Evolutionary conservation across 2,888 invertebrate genomes (phyloP), one percentile per base, ranked within the genome.

Genomic region (Brachylomia viminalis): DNA sequence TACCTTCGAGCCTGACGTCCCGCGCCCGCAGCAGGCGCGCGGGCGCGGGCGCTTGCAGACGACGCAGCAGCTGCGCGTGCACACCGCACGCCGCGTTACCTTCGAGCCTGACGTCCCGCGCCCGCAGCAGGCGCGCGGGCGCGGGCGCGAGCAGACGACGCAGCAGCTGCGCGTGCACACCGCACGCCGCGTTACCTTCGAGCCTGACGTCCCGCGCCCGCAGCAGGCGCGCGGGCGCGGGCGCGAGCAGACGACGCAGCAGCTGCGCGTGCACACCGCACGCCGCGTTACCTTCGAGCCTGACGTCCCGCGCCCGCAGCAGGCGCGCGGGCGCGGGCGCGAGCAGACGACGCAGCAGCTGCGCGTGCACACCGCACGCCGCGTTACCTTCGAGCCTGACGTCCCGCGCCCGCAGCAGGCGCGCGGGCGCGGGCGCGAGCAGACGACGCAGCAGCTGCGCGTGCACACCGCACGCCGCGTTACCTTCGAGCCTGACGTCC

Each of bases 301-400:
- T 54, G 0, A 70, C 77, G 62, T 87, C 86, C 0, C 64, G 30
- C 23, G 64, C 61, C 33, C 87, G 75, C 52, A 90, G 87, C 82
- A 90, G 86, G 62, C 13, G 70, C 62, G 88, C 85, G 33, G 88
- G 87, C 77, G 82, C 84, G 27, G 91, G 87, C 71, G 91, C 89
- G 59, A 94, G 93, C 89, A 94, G 91, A 0, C 92, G 86, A 54
- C 77, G 83, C 83, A 91, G 91, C 77, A 93, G 93, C 88, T 87
- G 91, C 87, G 90, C 92, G 87, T 83, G 92, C 76, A 87, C 80
- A 75, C 89, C 80, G 77, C 88, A 75, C 73, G 88, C 85, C n/a
- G n/a, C n/a, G n/a, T n/a, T 75, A 90, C 90, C 91, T 77, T 82
- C 86, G 0, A 90, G 88, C 1, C 79, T 54, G 0, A 70, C 77